These are phyloP conservation scores for Mormyrops boulengeri DNA, from an alignment of 2,797 vertebrate genomes.

Conservation along the genomic window DNA sequence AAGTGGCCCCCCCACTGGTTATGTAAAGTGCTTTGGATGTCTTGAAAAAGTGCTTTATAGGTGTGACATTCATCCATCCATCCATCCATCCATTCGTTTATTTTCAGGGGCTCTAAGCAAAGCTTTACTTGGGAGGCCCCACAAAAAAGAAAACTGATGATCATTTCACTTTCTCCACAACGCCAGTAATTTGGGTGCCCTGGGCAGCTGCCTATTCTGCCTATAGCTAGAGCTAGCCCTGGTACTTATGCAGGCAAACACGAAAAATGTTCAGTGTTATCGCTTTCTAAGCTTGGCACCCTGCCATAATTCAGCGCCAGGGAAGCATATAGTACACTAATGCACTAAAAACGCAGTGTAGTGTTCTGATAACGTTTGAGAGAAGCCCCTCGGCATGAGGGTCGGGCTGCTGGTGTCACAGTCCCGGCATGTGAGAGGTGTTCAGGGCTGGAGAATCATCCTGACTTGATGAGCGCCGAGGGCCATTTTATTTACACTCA, in stretches of 20 bases:
- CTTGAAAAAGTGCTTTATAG: background rate
- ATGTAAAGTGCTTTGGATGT: background rate
- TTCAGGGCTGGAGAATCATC: background rate
- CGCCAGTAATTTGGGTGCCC: background rate
- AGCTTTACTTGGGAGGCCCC: background rate
- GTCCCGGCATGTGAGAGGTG: background rate
- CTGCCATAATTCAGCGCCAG: background rate
- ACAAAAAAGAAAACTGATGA: background rate
- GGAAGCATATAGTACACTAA: background rate
- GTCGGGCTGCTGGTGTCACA: background rate
- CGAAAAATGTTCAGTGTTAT: background rate
- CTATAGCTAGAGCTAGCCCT: background rate
- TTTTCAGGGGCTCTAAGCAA: background rate
- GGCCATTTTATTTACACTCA: background rate
- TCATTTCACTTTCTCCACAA: background rate
- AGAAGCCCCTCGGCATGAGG: background rate
- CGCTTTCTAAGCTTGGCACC: background rate
- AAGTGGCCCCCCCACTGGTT: background rate
- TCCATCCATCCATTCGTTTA: background rate
- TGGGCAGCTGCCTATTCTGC: background rate
- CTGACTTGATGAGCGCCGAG: background rate
- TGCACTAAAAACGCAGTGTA: background rate
- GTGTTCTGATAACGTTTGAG: background rate
- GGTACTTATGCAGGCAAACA: background rate
- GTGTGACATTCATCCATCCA: background rate